These are phyloP conservation scores for Drosophila teissieri DNA, from an alignment of 1,140 invertebrate genomes.

Conservation along the genomic window DNA sequence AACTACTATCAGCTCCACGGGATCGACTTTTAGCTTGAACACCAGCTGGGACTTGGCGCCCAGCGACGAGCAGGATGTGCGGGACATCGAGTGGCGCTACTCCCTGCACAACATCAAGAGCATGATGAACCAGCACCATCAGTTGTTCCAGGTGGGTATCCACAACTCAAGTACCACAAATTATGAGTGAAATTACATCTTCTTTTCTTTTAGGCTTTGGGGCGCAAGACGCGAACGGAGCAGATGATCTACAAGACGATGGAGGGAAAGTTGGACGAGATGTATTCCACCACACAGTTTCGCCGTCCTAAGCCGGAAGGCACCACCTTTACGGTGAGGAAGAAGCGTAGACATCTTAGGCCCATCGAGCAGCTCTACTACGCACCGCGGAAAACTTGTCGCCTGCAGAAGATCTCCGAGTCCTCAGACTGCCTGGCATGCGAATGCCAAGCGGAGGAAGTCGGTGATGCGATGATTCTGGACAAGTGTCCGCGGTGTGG, in stretches of 20 bases:
- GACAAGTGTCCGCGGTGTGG: slow-evolving; percentile 35
- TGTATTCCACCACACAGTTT: no score
- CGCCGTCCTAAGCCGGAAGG: no score
- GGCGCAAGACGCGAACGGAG: not conserved
- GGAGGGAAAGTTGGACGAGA: not conserved
- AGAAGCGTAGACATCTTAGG: not conserved
- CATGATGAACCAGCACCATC: not conserved
- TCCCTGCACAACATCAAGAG: not conserved
- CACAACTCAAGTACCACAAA: no score
- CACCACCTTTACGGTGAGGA: not conserved
- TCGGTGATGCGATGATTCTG: not conserved
- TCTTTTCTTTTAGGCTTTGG: not conserved
- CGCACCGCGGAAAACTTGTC: slow-evolving; percentile 39
- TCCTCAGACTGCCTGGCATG: not conserved
- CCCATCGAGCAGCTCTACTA: slow-evolving; percentile 34
- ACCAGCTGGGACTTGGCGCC: not conserved
- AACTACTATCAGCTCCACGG: not conserved
- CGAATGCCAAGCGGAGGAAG: not conserved
- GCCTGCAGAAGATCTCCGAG: slow-evolving; percentile 5
- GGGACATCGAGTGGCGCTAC: slow-evolving; percentile 6
- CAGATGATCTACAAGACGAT: not conserved
- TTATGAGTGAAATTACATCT: not conserved
- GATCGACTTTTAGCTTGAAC: not conserved
- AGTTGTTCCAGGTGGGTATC: slow-evolving; percentile 8
- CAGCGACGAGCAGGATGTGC: slow-evolving; percentile 9